Evolutionary conservation across 2,888 invertebrate species (phyloP).

Genomic region (Perithous albicinctus): DNA sequence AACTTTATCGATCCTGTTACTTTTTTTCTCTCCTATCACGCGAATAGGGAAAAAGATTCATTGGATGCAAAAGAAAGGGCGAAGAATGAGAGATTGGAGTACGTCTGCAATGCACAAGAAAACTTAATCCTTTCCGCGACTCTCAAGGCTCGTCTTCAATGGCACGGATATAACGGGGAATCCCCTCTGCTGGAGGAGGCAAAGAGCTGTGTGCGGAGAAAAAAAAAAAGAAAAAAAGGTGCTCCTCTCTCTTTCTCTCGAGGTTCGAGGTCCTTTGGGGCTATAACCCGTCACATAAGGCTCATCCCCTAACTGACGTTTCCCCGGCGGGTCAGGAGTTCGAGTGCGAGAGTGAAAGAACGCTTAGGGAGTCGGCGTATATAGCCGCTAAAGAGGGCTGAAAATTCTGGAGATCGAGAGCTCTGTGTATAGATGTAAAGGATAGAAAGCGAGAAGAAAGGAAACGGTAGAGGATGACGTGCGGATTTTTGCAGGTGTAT

Average conservation of each 20-base stretch:
- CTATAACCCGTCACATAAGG: conserved; percentile 75
- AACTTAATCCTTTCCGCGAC: conserved; percentile 58
- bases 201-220: conserved; percentile 7
- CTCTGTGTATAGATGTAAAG: conserved; percentile 13
- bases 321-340: conserved; percentile 36
- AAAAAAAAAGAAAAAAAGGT: conserved; percentile 53
- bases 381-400: conserved; percentile 30
- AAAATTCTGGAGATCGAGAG: conserved; percentile 44
- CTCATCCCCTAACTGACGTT: conserved; percentile 78
- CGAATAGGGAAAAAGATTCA: not conserved
- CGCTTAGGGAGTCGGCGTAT: conserved; percentile 9
- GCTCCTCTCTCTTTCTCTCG: conserved; percentile 59
- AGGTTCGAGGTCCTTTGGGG: conserved; percentile 68
- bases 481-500: conserved; percentile 59
- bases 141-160: conserved; percentile 8
- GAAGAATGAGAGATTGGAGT: conserved; percentile 10
- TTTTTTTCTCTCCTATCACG: too few species aligned
- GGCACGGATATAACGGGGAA: conserved; percentile 3
- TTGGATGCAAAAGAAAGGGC: not conserved
- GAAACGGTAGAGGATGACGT: conserved; percentile 49
- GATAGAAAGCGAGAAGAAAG: conserved; percentile 12
- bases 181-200: conserved; percentile 18
- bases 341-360: conserved; percentile 20
- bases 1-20: too few species aligned
- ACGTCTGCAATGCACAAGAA: conserved; percentile 21